Base-by-base conservation (phyloP, 2,113 vertebrate genomes). In the Sinosuthora webbiana region DNA sequence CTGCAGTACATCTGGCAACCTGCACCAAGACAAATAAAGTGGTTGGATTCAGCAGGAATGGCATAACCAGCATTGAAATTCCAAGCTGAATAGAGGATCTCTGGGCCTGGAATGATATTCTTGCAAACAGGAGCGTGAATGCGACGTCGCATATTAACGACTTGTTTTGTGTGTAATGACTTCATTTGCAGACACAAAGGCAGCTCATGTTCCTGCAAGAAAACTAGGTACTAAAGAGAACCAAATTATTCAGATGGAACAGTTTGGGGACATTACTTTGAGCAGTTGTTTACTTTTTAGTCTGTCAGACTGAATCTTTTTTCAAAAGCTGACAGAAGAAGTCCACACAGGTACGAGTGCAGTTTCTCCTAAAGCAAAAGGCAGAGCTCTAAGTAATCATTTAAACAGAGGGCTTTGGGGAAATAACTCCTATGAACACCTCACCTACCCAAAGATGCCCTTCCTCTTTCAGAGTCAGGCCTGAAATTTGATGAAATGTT, bases 131-230 rank as follows among this genome's bases (percentile, higher is more conserved):
- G 35, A 15, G n/a, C 0, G 0, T 37, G 69, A 86, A 90, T 19
- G 21, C 0, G 0, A 76, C 35, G 16, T 8, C 5, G 55, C 76
- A 71, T 33, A 30, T 75, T 89, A 92, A 83, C 25, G 33, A 49
- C 49, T 91, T 68, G 49, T 25, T 94, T 64, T 85, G 84, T 84
- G 88, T 10, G 2, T 22, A 78, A 86, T n/a, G 22, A 80, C 68
- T 94, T 91, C 16, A 87, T 86, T 6, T 90, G 75, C 85, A 93
- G 91, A 64, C 70, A 83, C 25, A 93, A 87, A 93, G 77, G 75
- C 76, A 82, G 68, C 74, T 93, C 74, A 60, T 37, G 42, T 1
- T 88, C 70, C 71, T 90, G 71, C 76, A 95, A 55, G 44, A 92
- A 87, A 90, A 75, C 22, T 18, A 75, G 41, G 33, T 78, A n/a